Evolutionary conservation across 53 echinoderm and acorn worm genomes (phyloP).

Genomic region (Echinarachnius parma): DNA sequence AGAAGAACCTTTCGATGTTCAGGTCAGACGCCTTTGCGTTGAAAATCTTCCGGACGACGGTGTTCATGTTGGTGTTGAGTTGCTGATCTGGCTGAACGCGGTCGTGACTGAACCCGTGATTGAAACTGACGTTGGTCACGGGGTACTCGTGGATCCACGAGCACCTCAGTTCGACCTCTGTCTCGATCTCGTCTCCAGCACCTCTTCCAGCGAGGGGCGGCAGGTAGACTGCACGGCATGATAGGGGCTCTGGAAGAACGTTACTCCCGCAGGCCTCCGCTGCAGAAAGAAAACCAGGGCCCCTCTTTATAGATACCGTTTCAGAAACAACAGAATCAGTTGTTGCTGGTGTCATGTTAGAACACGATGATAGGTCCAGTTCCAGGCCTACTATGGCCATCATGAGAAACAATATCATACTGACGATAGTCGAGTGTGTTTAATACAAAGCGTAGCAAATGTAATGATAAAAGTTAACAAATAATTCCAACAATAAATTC

Average conservation of each 20-base stretch:
- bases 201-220: neutral
- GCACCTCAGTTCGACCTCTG: constrained; percentile 28
- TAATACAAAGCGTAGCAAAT: no score
- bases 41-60: constrained; percentile 10
- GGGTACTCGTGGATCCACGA: constrained; percentile 27
- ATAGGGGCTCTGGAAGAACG: neutral
- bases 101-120: constrained; percentile 17
- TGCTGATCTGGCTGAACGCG: constrained; percentile 1
- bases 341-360: no score
- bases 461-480: no score
- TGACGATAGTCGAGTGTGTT: no score
- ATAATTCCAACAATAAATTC: no score
- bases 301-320: no score
- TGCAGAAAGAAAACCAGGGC: no score
- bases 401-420: no score
- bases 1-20: constrained; percentile 1
- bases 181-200: neutral
- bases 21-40: neutral
- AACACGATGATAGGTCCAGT: no score
- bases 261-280: constrained; percentile 1
- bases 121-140: neutral
- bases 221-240: constrained; percentile 11
- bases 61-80: neutral
- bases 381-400: no score
- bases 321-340: no score